phyloP scores from a whole-genome alignment of 1,140 invertebrate genomes.

The Drosophila arizonae region DNA sequence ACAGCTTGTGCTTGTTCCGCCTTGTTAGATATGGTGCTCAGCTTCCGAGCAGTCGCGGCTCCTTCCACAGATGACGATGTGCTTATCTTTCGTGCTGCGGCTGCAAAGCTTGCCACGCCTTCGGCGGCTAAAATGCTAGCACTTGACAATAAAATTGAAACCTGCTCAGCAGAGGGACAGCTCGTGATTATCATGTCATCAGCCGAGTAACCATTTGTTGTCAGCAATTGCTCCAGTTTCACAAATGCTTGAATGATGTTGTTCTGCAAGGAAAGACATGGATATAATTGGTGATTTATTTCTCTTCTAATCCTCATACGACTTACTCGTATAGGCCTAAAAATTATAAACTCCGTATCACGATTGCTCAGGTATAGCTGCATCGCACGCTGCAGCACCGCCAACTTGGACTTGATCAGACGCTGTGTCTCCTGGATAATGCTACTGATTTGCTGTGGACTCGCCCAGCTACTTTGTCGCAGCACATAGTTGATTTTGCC shows the following conservation, averaged over 20 bases:
- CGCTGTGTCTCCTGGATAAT: constrained; percentile 87
- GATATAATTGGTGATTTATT: not conserved
- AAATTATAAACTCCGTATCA: constrained; percentile 98
- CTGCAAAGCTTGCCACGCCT: constrained; percentile 71
- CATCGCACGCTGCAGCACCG: constrained; percentile 93
- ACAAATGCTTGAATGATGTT: constrained; percentile 94
- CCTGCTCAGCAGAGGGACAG: constrained; percentile 95
- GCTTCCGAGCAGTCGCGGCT: constrained; percentile 38
- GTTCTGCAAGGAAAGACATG: constrained; percentile 86
- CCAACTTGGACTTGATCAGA: constrained; percentile 90
- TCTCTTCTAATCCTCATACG: not conserved
- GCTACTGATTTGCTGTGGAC: constrained; percentile 84
- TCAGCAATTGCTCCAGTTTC: constrained; percentile 90
- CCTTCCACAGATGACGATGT: constrained; percentile 65
- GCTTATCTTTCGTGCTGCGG: constrained; percentile 70
- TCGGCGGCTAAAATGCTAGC: constrained; percentile 85
- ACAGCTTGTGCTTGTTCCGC: constrained; percentile 30
- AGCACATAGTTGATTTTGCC: constrained; percentile 65
- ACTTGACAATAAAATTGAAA: constrained; percentile 93
- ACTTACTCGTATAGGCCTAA: constrained; percentile 93
- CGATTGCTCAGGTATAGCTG: constrained; percentile 97
- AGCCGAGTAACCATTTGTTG: constrained; percentile 88
- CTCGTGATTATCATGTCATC: constrained; percentile 93
- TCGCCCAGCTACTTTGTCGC: constrained; percentile 83
- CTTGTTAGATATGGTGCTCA: constrained; percentile 58